Percentiles rank a stretch among this genome's conserved stretches.
Evolutionary conservation across 2,113 vertebrate genomes (phyloP).

Genomic region (Trematocara zebra): DNA sequence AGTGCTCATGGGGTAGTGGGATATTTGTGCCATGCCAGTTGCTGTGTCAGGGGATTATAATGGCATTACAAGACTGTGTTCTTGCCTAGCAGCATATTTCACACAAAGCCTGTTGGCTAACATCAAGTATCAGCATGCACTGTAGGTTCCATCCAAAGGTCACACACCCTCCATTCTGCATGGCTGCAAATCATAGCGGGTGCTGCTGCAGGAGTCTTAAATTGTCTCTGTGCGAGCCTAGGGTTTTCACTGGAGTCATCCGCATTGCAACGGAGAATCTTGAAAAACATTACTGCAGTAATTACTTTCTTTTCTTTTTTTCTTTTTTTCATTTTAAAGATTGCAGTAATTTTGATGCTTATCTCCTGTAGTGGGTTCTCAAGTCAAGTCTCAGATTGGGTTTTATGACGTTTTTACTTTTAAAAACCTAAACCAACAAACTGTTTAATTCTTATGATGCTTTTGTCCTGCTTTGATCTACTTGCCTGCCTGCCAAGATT

Average conservation of each 20-base stretch:
- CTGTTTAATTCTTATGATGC: not conserved
- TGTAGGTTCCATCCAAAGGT: conserved; percentile 65
- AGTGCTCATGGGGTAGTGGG: conserved; percentile 30
- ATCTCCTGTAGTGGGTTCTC: not conserved
- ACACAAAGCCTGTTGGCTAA: conserved; percentile 62
- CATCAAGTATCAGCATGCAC: conserved; percentile 70
- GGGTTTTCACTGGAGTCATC: not conserved
- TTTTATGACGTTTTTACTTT: not conserved
- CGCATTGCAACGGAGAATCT: not conserved
- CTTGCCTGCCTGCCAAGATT: not conserved
- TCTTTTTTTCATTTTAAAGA: not conserved
- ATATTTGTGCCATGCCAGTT: conserved; percentile 64
- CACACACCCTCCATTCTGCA: conserved; percentile 53
- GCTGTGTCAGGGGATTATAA: conserved; percentile 68
- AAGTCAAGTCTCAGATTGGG: not conserved
- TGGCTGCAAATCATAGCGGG: conserved; percentile 54
- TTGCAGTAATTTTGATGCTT: not conserved
- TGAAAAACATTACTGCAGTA: not conserved
- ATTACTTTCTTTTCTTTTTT: not conserved
- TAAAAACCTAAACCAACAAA: not conserved
- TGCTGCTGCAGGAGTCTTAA: conserved; percentile 42
- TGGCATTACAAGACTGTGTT: conserved; percentile 63
- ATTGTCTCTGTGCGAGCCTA: conserved; percentile 31
- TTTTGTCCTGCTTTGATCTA: not conserved
- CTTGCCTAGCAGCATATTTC: conserved; percentile 65